These are phyloP conservation scores for Electrona antarctica DNA, from an alignment of 2,113 vertebrate genomes.

Conservation along the genomic window DNA sequence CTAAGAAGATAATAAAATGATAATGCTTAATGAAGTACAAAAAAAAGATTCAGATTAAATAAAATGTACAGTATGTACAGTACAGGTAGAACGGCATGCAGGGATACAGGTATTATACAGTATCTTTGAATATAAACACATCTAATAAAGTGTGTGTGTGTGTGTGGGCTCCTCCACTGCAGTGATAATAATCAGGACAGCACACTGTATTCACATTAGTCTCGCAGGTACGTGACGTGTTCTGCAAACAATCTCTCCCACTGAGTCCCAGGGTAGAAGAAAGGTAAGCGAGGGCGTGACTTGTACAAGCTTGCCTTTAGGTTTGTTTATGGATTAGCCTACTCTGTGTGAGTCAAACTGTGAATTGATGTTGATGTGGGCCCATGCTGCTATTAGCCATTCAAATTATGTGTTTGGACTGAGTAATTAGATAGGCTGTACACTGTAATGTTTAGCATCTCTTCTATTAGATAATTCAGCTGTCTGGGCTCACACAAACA, in stretches of 20 bases:
- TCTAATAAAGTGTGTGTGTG: background rate
- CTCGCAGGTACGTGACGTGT: background rate
- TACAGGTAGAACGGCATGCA: too few relatives aligned
- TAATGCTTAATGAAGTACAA: too few relatives aligned
- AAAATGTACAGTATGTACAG: too few relatives aligned
- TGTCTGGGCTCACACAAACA: background rate
- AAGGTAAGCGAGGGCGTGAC: conserved; percentile 2
- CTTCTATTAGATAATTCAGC: background rate
- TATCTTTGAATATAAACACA: background rate
- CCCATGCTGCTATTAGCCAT: too few relatives aligned
- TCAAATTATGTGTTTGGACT: conserved; percentile 15
- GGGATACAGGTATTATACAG: too few relatives aligned
- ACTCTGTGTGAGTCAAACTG: conserved; percentile 7
- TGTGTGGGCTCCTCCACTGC: background rate
- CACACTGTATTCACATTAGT: background rate
- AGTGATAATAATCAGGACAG: background rate
- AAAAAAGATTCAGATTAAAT: too few relatives aligned
- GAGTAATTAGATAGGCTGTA: background rate
- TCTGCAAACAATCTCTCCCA: background rate
- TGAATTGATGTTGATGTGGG: background rate
- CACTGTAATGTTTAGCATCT: conserved; percentile 10
- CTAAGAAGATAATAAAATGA: too few relatives aligned
- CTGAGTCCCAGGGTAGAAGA: background rate
- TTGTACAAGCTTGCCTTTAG: background rate
- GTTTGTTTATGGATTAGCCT: conserved; percentile 1